Evolutionary conservation across 1,140 invertebrate species (phyloP), one percentile per base, ranked within the genome.

Genomic region (Scaptodrosophila lebanonensis): DNA sequence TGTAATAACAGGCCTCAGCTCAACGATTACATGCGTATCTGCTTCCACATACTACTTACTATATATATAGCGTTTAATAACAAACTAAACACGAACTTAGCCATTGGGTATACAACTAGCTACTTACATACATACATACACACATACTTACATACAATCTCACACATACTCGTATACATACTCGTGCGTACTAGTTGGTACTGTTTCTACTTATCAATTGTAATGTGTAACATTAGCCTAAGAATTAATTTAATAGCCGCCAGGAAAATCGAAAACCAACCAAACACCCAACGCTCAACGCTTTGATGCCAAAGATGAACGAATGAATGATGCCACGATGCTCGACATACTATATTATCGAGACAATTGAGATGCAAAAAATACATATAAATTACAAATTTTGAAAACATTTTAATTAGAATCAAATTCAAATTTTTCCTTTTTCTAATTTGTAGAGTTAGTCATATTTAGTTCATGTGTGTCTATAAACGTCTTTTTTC

Each of bases 261-360:
- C 29, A 36, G 17, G 18, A 22, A 53, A 45, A 13, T 48, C 40
- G 49, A 52, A 39, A 39, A 32, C 25, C 42, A 43, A 36, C 30
- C 38, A 30, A 27, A 17, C 32, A 42, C 30, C 17, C 52, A 29
- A 38, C 44, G 48, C 11, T 6, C 69, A 62, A 54, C 40, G 30
- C 38, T 35, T 57, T 35, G 73, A 77, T 79, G 73, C 68, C 68
- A 54, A 56, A 66, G 68, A 77, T 79, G 73, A 73, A 77, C 62
- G 62, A 70, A 75, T 49, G 54, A 70, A 45, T 36, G 48, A 39
- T 20, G 32, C 40, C 43, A 12, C 43, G 36, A 35, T 27, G 48
- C 17, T 25, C 32, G 29, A 25, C 20, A 38, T 18, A n/a, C 33
- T 35, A 44, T 33, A 35, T 35, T 42, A 11, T 33, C 33, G 38